Evolutionary conservation across 64 coral and sea anemone species (phyloP).

Genomic region (Actinia equina): DNA sequence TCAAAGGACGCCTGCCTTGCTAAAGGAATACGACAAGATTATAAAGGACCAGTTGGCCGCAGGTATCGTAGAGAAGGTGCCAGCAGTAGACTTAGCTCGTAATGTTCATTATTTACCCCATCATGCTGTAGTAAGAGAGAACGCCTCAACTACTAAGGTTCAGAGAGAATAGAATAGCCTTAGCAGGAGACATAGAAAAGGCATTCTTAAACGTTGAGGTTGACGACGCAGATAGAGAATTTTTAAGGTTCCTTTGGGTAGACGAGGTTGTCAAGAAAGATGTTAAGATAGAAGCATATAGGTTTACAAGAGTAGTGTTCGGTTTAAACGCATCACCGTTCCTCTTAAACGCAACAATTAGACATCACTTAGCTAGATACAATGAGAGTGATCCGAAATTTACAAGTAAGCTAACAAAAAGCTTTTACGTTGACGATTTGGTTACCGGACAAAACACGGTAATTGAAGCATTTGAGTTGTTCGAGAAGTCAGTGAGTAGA

Average conservation of each 20-base stretch:
- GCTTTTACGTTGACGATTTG: slow-evolving; percentile 51
- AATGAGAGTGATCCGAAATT: slow-evolving; percentile 6
- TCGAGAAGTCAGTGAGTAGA: not conserved
- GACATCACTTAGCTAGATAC: slow-evolving; percentile 11
- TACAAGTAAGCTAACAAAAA: slow-evolving; percentile 2
- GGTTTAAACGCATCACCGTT: slow-evolving; percentile 8
- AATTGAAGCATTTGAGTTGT: not conserved
- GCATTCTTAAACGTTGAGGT: slow-evolving; percentile 15
- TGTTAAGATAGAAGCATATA: not conserved
- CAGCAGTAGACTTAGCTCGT: slow-evolving; percentile 16
- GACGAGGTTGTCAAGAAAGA: not conserved
- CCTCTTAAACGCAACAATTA: slow-evolving; percentile 26
- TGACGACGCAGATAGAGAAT: not conserved
- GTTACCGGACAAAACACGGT: not conserved
- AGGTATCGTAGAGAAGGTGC: slow-evolving; percentile 17
- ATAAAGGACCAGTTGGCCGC: not conserved
- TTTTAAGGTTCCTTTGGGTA: slow-evolving; percentile 31
- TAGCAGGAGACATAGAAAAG: slow-evolving; percentile 32
- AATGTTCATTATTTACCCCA: slow-evolving; percentile 52
- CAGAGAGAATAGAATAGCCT: slow-evolving; percentile 1
- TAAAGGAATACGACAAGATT: not conserved
- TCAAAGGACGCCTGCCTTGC: no score
- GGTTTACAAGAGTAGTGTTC: slow-evolving; percentile 38
- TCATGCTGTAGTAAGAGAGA: slow-evolving; percentile 31
- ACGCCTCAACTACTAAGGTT: slow-evolving; percentile 32